phyloP scores from a whole-genome alignment of 2,797 vertebrate genomes.

The Pseudochirops corinnae region DNA sequence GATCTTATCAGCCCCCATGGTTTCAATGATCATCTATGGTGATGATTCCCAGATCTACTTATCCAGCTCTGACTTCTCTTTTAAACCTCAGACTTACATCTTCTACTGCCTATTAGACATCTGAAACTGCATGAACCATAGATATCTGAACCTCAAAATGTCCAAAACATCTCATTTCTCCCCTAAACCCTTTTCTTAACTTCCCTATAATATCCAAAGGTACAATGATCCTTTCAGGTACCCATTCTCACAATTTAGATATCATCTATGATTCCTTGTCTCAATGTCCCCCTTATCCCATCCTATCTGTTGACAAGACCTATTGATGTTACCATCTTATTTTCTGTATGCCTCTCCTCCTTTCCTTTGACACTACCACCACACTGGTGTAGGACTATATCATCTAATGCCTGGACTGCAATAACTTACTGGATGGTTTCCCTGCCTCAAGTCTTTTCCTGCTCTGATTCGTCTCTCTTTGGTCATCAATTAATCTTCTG shows the following conservation, averaged over 20 bases:
- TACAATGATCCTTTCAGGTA: neutral
- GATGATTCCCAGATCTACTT: neutral
- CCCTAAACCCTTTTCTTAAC: neutral
- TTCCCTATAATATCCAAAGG: neutral
- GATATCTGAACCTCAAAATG: neutral
- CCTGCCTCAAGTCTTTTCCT: neutral
- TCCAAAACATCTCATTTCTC: neutral
- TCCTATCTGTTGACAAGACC: neutral
- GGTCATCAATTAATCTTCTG: neutral
- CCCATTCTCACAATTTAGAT: neutral
- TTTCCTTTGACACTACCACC: neutral
- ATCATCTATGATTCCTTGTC: neutral
- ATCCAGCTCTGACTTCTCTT: neutral
- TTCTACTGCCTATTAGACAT: neutral
- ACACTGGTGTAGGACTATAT: neutral
- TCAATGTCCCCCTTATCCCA: neutral
- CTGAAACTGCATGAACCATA: neutral
- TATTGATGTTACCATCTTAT: neutral
- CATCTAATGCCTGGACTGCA: neutral
- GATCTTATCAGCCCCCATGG: neutral
- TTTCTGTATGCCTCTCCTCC: neutral
- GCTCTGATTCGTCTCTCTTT: neutral
- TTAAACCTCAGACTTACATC: neutral
- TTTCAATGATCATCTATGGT: neutral
- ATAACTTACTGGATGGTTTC: neutral